Conservation (phyloP, 2,797 vertebrate species). For the Otus scops region DNA sequence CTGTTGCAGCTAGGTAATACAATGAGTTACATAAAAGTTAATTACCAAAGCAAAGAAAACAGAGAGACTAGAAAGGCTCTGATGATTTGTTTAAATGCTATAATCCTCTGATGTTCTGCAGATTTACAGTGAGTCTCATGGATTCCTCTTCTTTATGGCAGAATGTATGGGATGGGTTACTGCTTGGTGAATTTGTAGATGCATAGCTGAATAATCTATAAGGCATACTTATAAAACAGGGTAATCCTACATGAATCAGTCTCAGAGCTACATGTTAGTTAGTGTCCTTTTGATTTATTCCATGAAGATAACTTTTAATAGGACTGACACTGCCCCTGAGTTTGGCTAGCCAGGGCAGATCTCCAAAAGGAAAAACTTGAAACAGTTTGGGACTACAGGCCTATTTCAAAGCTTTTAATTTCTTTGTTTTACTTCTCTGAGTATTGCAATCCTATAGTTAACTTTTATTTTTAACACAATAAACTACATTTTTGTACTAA, state of each 20-base stretch:
- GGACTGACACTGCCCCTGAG: neutral
- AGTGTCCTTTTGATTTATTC: neutral
- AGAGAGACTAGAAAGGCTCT: constrained; percentile 7
- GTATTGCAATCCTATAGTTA: neutral
- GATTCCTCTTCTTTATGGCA: neutral
- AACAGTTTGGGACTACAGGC: neutral
- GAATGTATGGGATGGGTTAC: neutral
- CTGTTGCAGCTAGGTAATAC: constrained; percentile 32
- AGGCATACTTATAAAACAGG: neutral
- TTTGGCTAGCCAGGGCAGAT: neutral
- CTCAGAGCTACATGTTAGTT: neutral
- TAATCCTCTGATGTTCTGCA: constrained; percentile 37
- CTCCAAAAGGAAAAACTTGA: neutral
- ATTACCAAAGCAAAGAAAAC: constrained; percentile 64
- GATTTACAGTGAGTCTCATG: neutral
- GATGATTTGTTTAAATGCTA: constrained; percentile 40
- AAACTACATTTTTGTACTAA: neutral
- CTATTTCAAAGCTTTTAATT: neutral
- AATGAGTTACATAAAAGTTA: constrained; percentile 42
- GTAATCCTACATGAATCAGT: neutral
- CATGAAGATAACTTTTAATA: neutral
- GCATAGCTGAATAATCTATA: neutral
- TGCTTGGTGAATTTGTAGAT: neutral
- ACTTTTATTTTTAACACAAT: neutral
- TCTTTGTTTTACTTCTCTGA: neutral